A percentile compares a stretch with the other conserved stretches of the same genome.
Evolutionary conservation across 2,888 invertebrate species (phyloP).

Genomic region (Apodemia hepburni): DNA sequence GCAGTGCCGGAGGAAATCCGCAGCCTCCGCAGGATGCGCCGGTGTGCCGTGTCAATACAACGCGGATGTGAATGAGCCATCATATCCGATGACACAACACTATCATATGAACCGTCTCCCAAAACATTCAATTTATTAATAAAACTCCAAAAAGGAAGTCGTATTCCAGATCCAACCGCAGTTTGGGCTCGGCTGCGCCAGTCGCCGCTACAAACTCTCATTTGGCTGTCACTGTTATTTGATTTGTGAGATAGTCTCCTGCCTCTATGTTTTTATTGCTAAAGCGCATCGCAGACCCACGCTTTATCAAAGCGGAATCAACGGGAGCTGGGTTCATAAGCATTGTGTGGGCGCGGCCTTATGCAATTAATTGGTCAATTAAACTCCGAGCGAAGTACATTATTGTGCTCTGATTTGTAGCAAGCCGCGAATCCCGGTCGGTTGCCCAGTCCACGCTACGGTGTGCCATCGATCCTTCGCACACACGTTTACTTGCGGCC

Average conservation of each 20-base stretch:
- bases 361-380: conserved; percentile 13
- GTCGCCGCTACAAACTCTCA: no score
- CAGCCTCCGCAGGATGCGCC: no score
- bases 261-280: not conserved
- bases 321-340: not conserved
- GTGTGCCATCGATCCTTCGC: not conserved
- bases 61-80: not conserved
- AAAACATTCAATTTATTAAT: not conserved
- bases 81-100: not conserved
- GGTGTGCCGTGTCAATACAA: no score
- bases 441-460: not conserved
- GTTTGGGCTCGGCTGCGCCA: no score
- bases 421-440: not conserved
- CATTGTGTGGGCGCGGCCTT: not conserved
- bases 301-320: not conserved
- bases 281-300: not conserved
- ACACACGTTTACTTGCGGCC: not conserved
- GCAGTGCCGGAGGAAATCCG: no score
- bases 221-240: no score
- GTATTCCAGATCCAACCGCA: not conserved
- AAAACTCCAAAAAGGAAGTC: not conserved
- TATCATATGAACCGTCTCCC: not conserved
- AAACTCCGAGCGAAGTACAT: not conserved
- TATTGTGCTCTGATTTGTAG: not conserved
- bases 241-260: no score